phyloP scores from a whole-genome alignment of 2,888 invertebrate genomes.

The Resseliella maxima region DNA sequence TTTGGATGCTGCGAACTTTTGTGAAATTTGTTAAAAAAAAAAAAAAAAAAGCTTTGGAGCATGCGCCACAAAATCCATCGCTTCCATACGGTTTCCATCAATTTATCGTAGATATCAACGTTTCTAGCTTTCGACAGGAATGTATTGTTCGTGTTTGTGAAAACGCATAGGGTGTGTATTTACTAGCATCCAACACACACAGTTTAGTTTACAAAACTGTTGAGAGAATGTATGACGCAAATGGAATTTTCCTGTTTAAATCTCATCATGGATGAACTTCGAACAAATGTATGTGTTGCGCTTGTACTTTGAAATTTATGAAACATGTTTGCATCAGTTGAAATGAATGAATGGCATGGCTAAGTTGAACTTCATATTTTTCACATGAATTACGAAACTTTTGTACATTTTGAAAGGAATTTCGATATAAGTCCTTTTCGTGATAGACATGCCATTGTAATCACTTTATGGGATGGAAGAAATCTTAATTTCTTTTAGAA shows the following conservation, averaged over 20 bases:
- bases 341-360: background rate
- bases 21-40: background rate
- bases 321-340: background rate
- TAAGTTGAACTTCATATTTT: background rate
- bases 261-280: background rate
- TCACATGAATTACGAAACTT: background rate
- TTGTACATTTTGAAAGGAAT: background rate
- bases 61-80: background rate
- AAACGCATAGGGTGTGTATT: conserved; percentile 28
- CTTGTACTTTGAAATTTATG: background rate
- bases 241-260: background rate
- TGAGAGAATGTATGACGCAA: background rate
- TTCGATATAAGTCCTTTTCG: background rate
- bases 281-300: background rate
- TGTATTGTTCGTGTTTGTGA: background rate
- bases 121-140: background rate
- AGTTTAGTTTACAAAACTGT: background rate
- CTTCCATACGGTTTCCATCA: background rate
- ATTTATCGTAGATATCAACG: background rate
- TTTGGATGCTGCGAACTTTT: conserved; percentile 2
- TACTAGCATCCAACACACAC: background rate
- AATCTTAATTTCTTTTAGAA: background rate
- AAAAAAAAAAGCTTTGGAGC: background rate
- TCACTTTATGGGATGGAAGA: background rate
- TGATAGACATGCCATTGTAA: background rate